Evolutionary conservation across 2,797 vertebrate genomes (phyloP), one percentile per base, ranked within the genome.

Genomic region (Tachyglossus aculeatus): DNA sequence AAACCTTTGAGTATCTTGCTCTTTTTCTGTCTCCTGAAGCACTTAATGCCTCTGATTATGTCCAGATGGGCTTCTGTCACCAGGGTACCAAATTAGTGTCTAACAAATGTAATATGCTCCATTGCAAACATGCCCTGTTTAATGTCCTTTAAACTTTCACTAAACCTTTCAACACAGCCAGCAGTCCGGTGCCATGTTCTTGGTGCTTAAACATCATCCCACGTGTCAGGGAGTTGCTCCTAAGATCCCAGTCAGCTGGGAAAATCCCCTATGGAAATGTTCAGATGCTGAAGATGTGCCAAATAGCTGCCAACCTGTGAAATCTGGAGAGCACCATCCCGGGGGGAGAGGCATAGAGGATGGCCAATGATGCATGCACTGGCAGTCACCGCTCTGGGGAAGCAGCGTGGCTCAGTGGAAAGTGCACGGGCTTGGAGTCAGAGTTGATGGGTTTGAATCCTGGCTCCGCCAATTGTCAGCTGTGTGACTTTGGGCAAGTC

Each of bases 11-110:
- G 25, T 57, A 43, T 44, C 34, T 70, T 62, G 37, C 37, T 21
- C n/a, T 40, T 52, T 29, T 50, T 59, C n/a, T 40, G 44, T 74
- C 57, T 59, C 27, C 47, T 29, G 14, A 21, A 76, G 59, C 21
- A 21, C 34, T 70, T 56, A 51, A 43, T 31, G 10, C 36, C 61
- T 16, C 16, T 45, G 43, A 56, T 52, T 34, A 24, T 9, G 48
- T 54, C 61, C 82, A 79, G 64, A 70, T 71, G 70, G 55, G 31
- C 18, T 61, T 48, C 47, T 63, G 64, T 68, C 53, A 74, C 75
- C 67, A 60, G 51, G 36, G 38, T 52, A 13, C 2, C 15, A 19
- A 44, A 55, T n/a, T 34, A 68, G 52, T 27, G 3, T 24, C 47
- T 50, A 21, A 9, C 54, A 4, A 32, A 25, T 45, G 67, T 58